phyloP scores from a whole-genome alignment of 35 echinoderm and acorn worm genomes.

The Amphiura filiformis region DNA sequence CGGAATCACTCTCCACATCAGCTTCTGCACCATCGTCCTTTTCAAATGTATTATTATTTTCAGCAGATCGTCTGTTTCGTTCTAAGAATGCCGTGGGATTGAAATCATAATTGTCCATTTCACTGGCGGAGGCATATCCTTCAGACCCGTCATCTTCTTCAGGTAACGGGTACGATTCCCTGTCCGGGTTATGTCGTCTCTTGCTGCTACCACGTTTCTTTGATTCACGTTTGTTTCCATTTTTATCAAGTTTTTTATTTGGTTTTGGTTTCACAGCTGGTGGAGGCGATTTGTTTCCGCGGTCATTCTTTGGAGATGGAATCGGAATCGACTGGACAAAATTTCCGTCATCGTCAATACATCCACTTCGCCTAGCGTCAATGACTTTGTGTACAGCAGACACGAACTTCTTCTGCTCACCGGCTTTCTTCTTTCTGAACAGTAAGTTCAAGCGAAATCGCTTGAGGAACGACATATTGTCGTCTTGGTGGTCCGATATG shows the following conservation, averaged over 20 bases:
- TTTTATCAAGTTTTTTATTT: not conserved
- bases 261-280: not conserved
- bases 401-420: constrained; percentile 61
- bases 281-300: constrained; percentile 5
- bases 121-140: constrained; percentile 80
- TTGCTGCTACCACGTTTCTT: not conserved
- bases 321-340: constrained; percentile 1
- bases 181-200: not conserved
- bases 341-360: constrained; percentile 81
- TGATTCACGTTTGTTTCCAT: not conserved
- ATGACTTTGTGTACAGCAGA: constrained; percentile 76
- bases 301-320: not conserved
- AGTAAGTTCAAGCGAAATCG: constrained; percentile 44
- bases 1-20: constrained; percentile 20
- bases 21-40: not conserved
- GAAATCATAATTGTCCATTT: constrained; percentile 79
- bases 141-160: constrained; percentile 88
- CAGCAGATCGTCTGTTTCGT: constrained; percentile 57
- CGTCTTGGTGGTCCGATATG: not conserved
- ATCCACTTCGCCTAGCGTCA: constrained; percentile 80
- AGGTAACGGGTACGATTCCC: constrained; percentile 69
- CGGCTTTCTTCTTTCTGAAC: constrained; percentile 28
- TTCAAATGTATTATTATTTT: constrained; percentile 42
- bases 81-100: constrained; percentile 78
- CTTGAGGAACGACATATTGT: constrained; percentile 55